phyloP scores from a whole-genome alignment of 2,113 vertebrate species.

The Nymphicus hollandicus region DNA sequence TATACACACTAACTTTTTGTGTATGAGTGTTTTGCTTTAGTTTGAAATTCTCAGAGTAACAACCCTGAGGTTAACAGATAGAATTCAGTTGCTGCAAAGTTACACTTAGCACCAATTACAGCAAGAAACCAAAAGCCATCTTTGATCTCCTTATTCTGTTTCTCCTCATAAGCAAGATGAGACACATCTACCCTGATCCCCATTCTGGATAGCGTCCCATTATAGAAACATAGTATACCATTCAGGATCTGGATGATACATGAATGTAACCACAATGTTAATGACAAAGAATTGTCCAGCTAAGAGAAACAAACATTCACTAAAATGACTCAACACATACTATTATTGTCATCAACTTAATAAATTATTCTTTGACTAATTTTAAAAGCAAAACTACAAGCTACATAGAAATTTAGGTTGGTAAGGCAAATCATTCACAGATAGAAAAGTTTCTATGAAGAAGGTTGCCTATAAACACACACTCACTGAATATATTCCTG shows the following conservation, averaged over 20 bases:
- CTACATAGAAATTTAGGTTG: not conserved
- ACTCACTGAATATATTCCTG: not conserved
- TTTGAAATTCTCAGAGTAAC: not conserved
- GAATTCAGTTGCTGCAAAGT: not conserved
- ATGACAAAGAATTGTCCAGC: not conserved
- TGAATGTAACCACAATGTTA: accelerated
- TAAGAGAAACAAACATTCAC: not conserved
- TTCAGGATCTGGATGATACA: not conserved
- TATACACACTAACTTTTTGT: not conserved
- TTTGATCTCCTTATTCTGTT: not conserved
- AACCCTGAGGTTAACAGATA: accelerated
- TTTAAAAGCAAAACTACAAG: not conserved
- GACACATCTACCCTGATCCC: not conserved
- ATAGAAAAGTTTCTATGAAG: not conserved
- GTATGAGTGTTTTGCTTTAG: not conserved
- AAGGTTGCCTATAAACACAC: not conserved
- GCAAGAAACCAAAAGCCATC: not conserved
- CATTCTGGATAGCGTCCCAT: not conserved
- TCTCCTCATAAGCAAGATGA: not conserved
- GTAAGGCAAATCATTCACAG: not conserved
- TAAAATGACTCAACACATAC: not conserved
- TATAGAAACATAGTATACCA: not conserved
- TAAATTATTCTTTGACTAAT: not conserved
- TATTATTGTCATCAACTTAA: not conserved
- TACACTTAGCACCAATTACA: not conserved